Base-by-base conservation (phyloP, 2,113 vertebrate genomes). In the Psilopsiagon aurifrons region DNA sequence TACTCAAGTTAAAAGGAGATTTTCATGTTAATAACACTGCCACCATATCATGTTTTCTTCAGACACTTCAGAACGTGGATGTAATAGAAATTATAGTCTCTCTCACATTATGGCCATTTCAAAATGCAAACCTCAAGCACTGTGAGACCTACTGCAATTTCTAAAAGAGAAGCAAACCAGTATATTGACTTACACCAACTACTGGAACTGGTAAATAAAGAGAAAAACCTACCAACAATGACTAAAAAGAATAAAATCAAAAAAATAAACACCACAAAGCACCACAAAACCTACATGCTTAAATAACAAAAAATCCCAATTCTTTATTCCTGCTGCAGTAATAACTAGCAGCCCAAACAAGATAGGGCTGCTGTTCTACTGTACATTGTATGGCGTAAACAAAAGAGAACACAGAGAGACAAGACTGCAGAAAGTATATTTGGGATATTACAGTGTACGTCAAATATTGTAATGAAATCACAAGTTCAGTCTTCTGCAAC, bases 1-100 rank as follows among this genome's bases (percentile, higher is more conserved):
- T 86, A 46, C 83, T 57, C n/a, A 69, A 91, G 63, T 44, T 90
- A 81, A 84, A 87, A 91, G 77, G 55, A 93, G 69, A 91, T 95
- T 96, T 79, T 62, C 24, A 79, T 75, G 59, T 86, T 92, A 95
- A 89, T 91, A 95, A 92, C 63, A 95, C 33, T 93, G 57, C 63
- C 74, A 94, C 52, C 49, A 6, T 51, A 86, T 55, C 37, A 46
- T 39, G 51, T 68, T 91, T 94, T 94, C 78, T 92, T 93, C 81
- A 96, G 69, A 95, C 88, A 80, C 94, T 80, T 79, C 85, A 74
- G 76, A 95, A 96, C 1, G 13, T 70, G 77, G 46, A 51, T 96
- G 78, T 37, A 97, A 90, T 86, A 88, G 76, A 95, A 97, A 97
- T 76, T 3, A 89, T 12, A 14, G 51, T 49, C 51, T 86, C 69